Evolutionary conservation across 2,113 vertebrate species (phyloP).

Genomic region (Xenopus tropicalis): DNA sequence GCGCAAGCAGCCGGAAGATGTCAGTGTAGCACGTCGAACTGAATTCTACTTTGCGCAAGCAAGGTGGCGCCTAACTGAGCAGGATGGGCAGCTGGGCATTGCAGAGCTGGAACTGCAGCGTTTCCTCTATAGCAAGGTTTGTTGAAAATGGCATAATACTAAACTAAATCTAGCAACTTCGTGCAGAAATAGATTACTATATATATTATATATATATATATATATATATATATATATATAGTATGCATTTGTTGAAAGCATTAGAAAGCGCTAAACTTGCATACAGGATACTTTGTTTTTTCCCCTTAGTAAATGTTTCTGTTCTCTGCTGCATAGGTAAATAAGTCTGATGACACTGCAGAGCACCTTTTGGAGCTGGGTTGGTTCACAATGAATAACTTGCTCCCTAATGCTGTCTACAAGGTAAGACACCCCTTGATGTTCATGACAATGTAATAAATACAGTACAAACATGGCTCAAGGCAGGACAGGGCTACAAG

Average conservation of each 20-base stretch:
- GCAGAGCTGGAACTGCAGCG: constrained; percentile 94
- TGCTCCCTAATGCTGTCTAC: constrained; percentile 90
- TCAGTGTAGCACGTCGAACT: constrained; percentile 87
- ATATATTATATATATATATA: no score
- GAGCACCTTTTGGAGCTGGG: constrained; percentile 95
- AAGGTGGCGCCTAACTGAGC: constrained; percentile 93
- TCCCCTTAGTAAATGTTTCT: not conserved
- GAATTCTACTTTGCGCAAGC: constrained; percentile 97
- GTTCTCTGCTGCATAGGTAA: constrained; percentile 67
- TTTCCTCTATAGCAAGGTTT: constrained; percentile 97
- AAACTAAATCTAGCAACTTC: not conserved
- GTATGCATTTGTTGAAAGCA: not conserved
- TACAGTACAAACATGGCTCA: no score
- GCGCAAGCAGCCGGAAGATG: constrained; percentile 88
- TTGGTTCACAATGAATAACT: constrained; percentile 98
- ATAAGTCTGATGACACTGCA: constrained; percentile 95
- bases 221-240: no score
- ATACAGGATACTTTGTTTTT: not conserved
- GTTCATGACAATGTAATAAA: not conserved
- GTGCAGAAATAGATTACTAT: not conserved
- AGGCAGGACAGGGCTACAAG: no score
- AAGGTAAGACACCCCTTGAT: constrained; percentile 70
- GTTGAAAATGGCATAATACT: not conserved
- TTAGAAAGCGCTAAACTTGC: no score
- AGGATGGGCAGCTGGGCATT: constrained; percentile 95